Percentiles rank a stretch among this genome's conserved stretches.
phyloP scores from a whole-genome alignment of 2,888 invertebrate species.

The Thelaira solivaga region DNA sequence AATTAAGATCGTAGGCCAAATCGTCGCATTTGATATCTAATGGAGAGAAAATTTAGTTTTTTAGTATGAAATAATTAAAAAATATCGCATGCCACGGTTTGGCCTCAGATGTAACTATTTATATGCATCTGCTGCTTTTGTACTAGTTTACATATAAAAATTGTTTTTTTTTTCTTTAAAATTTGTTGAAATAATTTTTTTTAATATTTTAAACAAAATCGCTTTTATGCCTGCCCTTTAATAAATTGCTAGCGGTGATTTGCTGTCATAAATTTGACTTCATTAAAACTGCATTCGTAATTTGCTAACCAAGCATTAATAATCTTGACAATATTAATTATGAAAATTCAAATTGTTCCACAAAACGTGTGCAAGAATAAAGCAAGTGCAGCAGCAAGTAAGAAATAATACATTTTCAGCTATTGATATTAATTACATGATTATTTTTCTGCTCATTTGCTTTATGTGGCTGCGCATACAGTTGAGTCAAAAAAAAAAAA shows the following conservation, averaged over 20 bases:
- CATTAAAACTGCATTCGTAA: slow-evolving; percentile 19
- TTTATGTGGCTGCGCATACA: too few relatives aligned
- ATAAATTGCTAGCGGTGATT: background rate
- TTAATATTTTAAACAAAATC: background rate
- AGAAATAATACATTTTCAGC: background rate
- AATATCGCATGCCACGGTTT: too few relatives aligned
- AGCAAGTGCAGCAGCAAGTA: background rate
- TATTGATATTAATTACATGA: too few relatives aligned
- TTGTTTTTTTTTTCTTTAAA: background rate
- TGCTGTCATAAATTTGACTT: background rate
- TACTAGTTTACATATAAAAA: too few relatives aligned
- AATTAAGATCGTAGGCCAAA: too few relatives aligned
- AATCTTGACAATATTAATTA: slow-evolving; percentile 16
- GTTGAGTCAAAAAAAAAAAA: too few relatives aligned
- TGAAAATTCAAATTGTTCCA: background rate
- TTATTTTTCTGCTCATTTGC: too few relatives aligned
- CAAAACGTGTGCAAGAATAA: background rate
- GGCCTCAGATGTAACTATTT: too few relatives aligned
- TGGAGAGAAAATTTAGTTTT: too few relatives aligned
- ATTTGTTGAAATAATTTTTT: background rate
- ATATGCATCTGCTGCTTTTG: too few relatives aligned
- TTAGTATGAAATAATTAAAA: too few relatives aligned
- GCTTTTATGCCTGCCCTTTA: background rate
- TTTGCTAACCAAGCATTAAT: background rate
- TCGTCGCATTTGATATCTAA: too few relatives aligned